Conservation (phyloP, 2,888 invertebrate genomes). For the Melinaea menophilus region DNA sequence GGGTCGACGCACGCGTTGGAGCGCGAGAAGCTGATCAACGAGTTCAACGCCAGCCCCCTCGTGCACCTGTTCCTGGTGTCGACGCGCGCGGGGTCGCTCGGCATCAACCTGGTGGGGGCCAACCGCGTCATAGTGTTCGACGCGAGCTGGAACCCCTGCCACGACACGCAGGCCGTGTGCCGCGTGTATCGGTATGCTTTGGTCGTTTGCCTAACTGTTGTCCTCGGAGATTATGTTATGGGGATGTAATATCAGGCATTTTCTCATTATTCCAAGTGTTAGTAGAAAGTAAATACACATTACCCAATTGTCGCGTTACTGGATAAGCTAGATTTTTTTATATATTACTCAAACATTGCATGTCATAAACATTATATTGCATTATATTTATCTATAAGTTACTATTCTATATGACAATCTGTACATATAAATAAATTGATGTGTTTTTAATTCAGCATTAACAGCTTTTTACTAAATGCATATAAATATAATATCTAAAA, state of each 20-base stretch:
- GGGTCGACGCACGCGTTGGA: slow-evolving; percentile 97
- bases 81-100: slow-evolving; percentile 96
- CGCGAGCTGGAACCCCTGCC: slow-evolving; percentile 99
- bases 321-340: too few relatives aligned
- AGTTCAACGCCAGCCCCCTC: slow-evolving; percentile 93
- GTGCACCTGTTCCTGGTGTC: slow-evolving; percentile 96
- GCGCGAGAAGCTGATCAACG: slow-evolving; percentile 96
- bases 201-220: not conserved
- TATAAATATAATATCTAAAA: too few relatives aligned
- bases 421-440: too few relatives aligned
- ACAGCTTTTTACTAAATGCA: too few relatives aligned
- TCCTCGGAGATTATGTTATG: too few relatives aligned
- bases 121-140: slow-evolving; percentile 98
- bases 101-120: slow-evolving; percentile 98
- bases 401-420: too few relatives aligned
- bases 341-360: too few relatives aligned
- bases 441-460: too few relatives aligned
- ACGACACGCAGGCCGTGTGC: slow-evolving; percentile 98
- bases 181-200: slow-evolving; percentile 85
- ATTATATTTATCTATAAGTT: too few relatives aligned
- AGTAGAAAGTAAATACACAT: not conserved
- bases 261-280: not conserved
- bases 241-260: too few relatives aligned
- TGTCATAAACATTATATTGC: too few relatives aligned
- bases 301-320: not conserved